These are phyloP conservation scores for Leptinotarsa texana DNA, from an alignment of 1,140 invertebrate species.

Conservation along the genomic window DNA sequence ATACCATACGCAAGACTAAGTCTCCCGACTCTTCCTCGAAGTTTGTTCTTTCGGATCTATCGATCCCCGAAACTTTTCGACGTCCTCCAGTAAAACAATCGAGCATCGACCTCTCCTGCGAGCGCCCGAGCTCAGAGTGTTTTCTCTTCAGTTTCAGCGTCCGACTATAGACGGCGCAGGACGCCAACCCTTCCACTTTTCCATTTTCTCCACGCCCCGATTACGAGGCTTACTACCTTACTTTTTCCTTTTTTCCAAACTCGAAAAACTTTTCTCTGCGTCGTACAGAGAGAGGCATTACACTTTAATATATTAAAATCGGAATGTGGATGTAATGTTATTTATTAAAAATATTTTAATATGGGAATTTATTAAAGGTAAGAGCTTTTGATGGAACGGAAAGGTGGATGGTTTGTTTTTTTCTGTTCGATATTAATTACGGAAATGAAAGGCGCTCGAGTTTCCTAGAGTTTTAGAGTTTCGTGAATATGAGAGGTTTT, in stretches of 20 bases:
- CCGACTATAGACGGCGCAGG: slow-evolving; percentile 39
- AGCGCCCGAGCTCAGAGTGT: neutral
- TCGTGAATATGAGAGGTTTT: neutral
- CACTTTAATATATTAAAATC: slow-evolving; percentile 28
- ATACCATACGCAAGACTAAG: neutral
- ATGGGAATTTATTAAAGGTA: slow-evolving; percentile 7
- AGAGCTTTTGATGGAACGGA: neutral
- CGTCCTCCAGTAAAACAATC: neutral
- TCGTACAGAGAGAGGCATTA: slow-evolving; percentile 26
- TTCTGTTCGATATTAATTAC: slow-evolving; percentile 1
- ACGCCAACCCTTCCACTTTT: slow-evolving; percentile 46
- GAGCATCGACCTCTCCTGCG: neutral
- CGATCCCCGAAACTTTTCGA: neutral
- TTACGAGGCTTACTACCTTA: slow-evolving; percentile 49
- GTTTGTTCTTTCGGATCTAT: neutral
- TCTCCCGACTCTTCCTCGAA: neutral
- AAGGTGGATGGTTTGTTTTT: neutral
- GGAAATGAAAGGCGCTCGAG: neutral
- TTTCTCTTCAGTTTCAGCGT: neutral
- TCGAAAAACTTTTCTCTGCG: slow-evolving; percentile 10
- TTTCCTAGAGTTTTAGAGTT: neutral
- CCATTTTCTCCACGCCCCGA: slow-evolving; percentile 46
- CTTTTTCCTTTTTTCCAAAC: slow-evolving; percentile 42
- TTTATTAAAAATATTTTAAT: slow-evolving; percentile 29
- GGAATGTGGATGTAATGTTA: slow-evolving; percentile 18